Conservation (phyloP, 2,888 invertebrate species). For the Apotomis turbidana region DNA sequence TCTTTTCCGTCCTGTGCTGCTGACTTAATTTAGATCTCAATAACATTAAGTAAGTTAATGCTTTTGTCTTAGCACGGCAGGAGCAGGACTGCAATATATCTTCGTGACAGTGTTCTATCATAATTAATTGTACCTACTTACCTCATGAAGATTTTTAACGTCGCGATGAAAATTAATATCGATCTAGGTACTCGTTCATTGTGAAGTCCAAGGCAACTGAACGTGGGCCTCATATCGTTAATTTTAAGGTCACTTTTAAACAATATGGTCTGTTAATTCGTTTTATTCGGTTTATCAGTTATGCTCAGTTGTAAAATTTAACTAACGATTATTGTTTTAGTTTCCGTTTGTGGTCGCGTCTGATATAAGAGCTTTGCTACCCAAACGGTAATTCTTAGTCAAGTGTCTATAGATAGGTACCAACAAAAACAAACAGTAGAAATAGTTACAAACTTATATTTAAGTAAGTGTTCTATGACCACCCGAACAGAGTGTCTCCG, state of each 20-base stretch:
- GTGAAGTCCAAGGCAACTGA: slow-evolving; percentile 30
- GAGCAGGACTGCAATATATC: not conserved
- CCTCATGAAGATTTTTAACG: not conserved
- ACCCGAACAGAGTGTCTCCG: no score
- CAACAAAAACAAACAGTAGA: not conserved
- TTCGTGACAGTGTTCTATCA: not conserved
- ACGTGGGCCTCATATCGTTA: slow-evolving; percentile 25
- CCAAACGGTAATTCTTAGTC: no score
- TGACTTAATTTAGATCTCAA: no score
- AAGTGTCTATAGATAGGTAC: not conserved
- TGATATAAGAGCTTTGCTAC: no score
- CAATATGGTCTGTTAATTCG: slow-evolving; percentile 26
- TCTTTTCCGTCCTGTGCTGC: no score
- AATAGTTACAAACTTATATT: not conserved
- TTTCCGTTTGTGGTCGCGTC: not conserved
- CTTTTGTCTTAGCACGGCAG: no score
- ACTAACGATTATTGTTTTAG: not conserved
- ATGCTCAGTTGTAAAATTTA: not conserved
- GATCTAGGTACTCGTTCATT: slow-evolving; percentile 18
- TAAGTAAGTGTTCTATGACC: not conserved
- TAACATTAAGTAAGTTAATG: no score
- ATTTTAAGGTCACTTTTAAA: slow-evolving; percentile 32
- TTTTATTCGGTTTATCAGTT: slow-evolving; percentile 11
- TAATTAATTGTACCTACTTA: not conserved
- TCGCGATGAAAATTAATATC: slow-evolving; percentile 35